Percentiles rank a stretch among this genome's conserved stretches.
Evolutionary conservation across 1,140 invertebrate species (phyloP).

Genomic region (Diorhabda elongata): DNA sequence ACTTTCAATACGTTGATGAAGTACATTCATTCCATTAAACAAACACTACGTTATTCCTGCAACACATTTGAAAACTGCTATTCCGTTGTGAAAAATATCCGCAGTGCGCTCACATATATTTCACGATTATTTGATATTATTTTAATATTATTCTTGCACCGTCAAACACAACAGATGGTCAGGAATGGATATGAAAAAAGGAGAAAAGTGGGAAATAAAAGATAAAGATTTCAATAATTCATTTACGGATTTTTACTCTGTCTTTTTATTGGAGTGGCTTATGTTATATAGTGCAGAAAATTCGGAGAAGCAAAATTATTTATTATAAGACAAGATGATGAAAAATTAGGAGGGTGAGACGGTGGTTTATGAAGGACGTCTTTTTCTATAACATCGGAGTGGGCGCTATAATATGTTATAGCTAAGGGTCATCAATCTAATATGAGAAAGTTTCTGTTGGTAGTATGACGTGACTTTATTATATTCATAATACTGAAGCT

Average conservation of each 20-base stretch:
- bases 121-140: not conserved
- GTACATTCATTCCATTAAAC: too few species aligned
- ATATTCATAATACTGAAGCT: too few species aligned
- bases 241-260: not conserved
- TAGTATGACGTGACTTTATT: too few species aligned
- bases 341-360: not conserved
- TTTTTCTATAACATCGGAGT: not conserved
- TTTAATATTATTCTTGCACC: not conserved
- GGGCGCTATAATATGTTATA: too few species aligned
- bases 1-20: too few species aligned
- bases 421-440: too few species aligned
- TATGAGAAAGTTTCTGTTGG: too few species aligned
- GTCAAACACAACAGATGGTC: not conserved
- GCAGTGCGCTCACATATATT: not conserved
- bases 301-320: not conserved
- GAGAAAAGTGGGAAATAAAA: not conserved
- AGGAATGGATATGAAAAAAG: not conserved
- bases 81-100: too few species aligned
- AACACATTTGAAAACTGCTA: too few species aligned
- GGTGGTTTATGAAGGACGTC: not conserved
- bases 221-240: not conserved
- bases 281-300: not conserved
- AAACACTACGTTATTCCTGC: too few species aligned
- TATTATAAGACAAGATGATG: not conserved
- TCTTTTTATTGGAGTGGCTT: conserved; percentile 1